phyloP scores from a whole-genome alignment of 2,113 vertebrate species.

The Chrysemys picta region DNA sequence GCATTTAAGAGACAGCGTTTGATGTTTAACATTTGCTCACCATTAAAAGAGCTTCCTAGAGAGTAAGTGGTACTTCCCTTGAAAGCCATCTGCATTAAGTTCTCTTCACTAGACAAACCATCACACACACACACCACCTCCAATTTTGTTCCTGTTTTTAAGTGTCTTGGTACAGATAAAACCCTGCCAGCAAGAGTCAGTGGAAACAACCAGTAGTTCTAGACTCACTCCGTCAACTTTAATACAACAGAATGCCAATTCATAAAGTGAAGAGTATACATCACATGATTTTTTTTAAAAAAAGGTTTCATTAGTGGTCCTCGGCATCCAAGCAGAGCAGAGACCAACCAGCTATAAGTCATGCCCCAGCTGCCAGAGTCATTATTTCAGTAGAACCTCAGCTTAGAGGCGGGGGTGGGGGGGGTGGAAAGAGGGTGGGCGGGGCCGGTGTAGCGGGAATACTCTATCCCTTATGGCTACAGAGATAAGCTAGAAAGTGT shows the following conservation, averaged over 20 bases:
- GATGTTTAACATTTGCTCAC: neutral
- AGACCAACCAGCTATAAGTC: neutral
- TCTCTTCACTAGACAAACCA: neutral
- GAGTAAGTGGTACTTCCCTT: neutral
- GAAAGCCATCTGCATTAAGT: neutral
- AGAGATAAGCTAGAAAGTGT: neutral
- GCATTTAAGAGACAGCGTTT: neutral
- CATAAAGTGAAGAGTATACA: neutral
- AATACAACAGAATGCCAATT: too few relatives aligned
- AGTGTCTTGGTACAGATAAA: neutral
- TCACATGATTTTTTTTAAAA: neutral
- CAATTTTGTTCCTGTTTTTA: neutral
- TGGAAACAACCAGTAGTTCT: neutral
- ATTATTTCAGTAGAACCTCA: neutral
- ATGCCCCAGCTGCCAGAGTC: neutral
- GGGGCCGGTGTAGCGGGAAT: neutral
- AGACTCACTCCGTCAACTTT: neutral
- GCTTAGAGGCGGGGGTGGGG: neutral
- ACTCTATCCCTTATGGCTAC: neutral
- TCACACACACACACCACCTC: neutral
- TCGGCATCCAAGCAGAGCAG: neutral
- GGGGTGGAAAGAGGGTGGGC: too few relatives aligned
- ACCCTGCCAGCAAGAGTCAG: neutral
- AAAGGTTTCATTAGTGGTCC: neutral
- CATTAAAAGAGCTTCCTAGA: neutral